Percentiles rank a stretch among this genome's conserved stretches.
Evolutionary conservation across 2,113 vertebrate genomes (phyloP).

Genomic region (Anseranas semipalmata): DNA sequence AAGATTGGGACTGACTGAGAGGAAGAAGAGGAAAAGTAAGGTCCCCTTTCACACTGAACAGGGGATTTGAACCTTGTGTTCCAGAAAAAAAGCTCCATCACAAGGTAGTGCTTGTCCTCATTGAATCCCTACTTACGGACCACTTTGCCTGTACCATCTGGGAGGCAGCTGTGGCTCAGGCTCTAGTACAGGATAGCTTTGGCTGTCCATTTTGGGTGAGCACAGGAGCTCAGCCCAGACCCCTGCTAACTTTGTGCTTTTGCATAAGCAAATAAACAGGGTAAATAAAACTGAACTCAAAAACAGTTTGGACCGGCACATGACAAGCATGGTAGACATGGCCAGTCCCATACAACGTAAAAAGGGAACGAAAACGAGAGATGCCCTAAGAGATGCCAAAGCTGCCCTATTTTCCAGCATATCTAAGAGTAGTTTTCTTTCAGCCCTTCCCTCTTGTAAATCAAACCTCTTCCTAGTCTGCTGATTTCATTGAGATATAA

Average conservation of each 20-base stretch:
- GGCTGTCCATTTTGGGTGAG: accelerated
- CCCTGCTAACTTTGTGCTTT: background rate
- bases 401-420: background rate
- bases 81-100: background rate
- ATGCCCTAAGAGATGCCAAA: background rate
- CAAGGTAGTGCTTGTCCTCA: background rate
- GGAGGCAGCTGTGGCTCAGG: background rate
- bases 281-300: background rate
- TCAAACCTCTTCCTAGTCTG: background rate
- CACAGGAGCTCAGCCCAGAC: background rate
- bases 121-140: background rate
- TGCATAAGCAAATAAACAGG: background rate
- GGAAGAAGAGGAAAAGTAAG: background rate
- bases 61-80: background rate
- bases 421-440: background rate
- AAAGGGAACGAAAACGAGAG: background rate
- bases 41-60: background rate
- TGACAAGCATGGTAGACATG: background rate
- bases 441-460: background rate
- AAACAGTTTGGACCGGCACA: background rate
- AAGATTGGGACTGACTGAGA: accelerated
- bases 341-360: background rate
- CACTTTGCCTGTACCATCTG: background rate
- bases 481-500: background rate
- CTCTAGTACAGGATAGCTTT: accelerated